Evolutionary conservation across 2,888 invertebrate genomes (phyloP).

Genomic region (Phyllotreta striolata): DNA sequence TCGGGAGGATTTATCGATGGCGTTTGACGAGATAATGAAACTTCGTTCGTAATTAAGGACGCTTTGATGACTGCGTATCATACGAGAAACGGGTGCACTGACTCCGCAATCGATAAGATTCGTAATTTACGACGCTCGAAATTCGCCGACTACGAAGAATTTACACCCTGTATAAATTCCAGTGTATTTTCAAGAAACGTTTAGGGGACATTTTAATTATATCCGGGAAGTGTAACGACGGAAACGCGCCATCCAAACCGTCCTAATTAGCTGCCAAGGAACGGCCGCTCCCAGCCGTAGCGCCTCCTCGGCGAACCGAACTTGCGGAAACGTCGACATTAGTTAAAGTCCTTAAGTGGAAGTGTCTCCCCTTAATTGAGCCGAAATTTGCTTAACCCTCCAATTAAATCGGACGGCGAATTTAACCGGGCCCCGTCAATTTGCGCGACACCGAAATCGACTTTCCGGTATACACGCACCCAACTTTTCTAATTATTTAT

Average conservation of each 20-base stretch:
- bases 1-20: conserved; percentile 25
- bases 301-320: conserved; percentile 25
- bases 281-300: not conserved
- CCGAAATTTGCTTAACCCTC: conserved; percentile 34
- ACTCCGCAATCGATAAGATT: not conserved
- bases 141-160: no score
- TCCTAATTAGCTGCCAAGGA: conserved; percentile 29
- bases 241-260: no score
- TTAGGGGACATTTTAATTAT: no score
- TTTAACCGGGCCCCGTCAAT: conserved; percentile 34
- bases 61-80: conserved; percentile 18
- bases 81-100: not conserved
- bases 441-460: conserved; percentile 28
- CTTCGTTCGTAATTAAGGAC: conserved; percentile 22
- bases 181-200: no score
- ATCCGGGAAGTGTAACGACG: no score
- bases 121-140: no score
- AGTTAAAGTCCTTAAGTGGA: conserved; percentile 32
- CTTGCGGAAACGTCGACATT: conserved; percentile 29
- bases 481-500: not conserved
- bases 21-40: conserved; percentile 31
- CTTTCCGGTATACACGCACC: not conserved
- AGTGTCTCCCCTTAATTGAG: conserved; percentile 35
- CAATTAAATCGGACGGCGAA: conserved; percentile 34
- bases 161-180: no score